These are phyloP conservation scores for Celastrina argiolus DNA, from an alignment of 2,888 invertebrate genomes.

Conservation along the genomic window DNA sequence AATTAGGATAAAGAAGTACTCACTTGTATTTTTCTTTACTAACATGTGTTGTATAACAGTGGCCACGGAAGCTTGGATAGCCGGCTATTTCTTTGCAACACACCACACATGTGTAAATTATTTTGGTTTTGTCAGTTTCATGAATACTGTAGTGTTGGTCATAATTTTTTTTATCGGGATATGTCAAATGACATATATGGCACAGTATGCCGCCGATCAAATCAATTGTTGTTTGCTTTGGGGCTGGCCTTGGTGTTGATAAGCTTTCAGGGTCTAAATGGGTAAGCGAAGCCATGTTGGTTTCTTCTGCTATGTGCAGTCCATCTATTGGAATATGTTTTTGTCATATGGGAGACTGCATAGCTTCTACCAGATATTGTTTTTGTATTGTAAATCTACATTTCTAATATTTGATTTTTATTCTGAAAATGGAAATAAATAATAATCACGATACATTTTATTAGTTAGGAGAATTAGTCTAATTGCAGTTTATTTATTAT, in stretches of 20 bases:
- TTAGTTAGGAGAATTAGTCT: background rate
- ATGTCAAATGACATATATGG: constrained; percentile 72
- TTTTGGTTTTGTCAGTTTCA: constrained; percentile 44
- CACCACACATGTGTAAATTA: constrained; percentile 76
- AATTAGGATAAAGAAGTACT: constrained; percentile 35
- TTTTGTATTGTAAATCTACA: constrained; percentile 53
- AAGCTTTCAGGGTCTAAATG: constrained; percentile 33
- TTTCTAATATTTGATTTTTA: constrained; percentile 46
- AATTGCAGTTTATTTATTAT: no score
- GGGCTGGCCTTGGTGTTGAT: constrained; percentile 32
- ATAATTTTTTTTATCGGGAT: constrained; percentile 71
- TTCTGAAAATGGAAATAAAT: constrained; percentile 42
- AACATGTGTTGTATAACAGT: constrained; percentile 77
- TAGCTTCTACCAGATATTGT: constrained; percentile 56
- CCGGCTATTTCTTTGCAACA: constrained; percentile 73
- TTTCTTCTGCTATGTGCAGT: constrained; percentile 51
- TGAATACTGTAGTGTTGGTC: constrained; percentile 73
- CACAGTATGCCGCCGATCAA: constrained; percentile 76
- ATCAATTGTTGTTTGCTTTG: constrained; percentile 61
- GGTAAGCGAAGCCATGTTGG: constrained; percentile 49
- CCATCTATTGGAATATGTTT: constrained; percentile 56
- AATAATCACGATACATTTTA: background rate
- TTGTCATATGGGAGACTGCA: constrained; percentile 52
- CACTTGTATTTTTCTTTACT: constrained; percentile 76
- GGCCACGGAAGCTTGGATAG: constrained; percentile 78